Base-by-base conservation (phyloP, 2,888 invertebrate species). In the Chaetoderma sp. region DNA sequence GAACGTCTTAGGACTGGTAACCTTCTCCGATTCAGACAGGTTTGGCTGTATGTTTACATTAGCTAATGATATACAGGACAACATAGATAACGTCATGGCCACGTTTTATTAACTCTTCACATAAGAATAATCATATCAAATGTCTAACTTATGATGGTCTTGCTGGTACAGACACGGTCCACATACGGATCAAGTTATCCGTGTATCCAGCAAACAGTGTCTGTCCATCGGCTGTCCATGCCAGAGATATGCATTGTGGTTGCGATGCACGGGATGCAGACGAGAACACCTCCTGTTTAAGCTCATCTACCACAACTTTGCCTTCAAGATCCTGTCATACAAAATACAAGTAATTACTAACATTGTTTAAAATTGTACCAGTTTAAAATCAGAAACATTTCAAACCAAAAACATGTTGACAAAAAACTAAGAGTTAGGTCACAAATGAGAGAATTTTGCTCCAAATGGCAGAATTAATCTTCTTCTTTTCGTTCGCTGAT, bases 181-280 rank as follows among this genome's bases (percentile, higher is more conserved):
- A 99, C 71, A 98, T 98, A 87, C 99, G 91, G 87, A 99, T 99
- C 75, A 93, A 92, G 88, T 96, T 96, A 89, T 99, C 99, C 23
- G 98, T 96, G 89, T 98, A 99, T 66, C 99, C 98, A 85, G 98
- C 97, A 86, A 98, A 99, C 80, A 99, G 90, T 52, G 98, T 99
- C 88, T 98, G 98, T 73, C 99, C 99, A 86, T 99, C 98, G 56
- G 96, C 94, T 66, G 98, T 98, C 99, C 99, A 99, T 25, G 98
- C 97, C 82, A 98, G 89, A 4, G 96, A 98, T 76, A 96, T 90
- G 88, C 99, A 99, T 87, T 96, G 94, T 50, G 98, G 97, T 76
- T 95, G 95, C 83, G 95, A 95, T 56, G 94, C 92, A 88, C 96
- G 96, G 58, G 79, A 71, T 63, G 92, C 90, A 27, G 90, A 82